Evolutionary conservation across 2,797 vertebrate species (phyloP), one percentile per base, ranked within the genome.

Genomic region (Enteromius treurensis): DNA sequence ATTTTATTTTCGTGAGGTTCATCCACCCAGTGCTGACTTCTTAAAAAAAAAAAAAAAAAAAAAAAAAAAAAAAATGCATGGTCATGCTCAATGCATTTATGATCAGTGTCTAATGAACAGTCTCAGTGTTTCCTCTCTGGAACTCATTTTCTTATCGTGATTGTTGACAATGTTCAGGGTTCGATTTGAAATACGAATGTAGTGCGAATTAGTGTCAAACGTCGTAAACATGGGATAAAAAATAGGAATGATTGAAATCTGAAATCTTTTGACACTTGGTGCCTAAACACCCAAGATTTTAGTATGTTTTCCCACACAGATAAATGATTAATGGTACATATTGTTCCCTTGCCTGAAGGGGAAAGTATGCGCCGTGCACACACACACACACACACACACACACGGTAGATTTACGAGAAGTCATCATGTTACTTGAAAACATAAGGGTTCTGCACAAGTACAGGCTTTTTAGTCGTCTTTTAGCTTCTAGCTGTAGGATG

Each of bases 401-500:
- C 10, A 71, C 1, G 42, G 68, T 70, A 77, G 62, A 65, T 77
- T 49, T 53, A 75, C 34, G 68, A 79, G 34, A 74, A 64, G 45
- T 49, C 51, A 32, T 32, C 37, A 68, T 77, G 68, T 81, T 82
- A 64, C 83, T 83, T 74, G 74, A 81, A 81, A 60, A 68, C 26
- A 23, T 37, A 55, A 80, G 68, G 45, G 69, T 60, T 49, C 45
- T 62, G 55, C 77, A 73, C 77, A 60, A 40, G 34, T 37, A 70
- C 80, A 82, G 62, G 80, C 71, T 64, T 74, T 83, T 26, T 26
- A 26, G 26, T 26, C 53, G 76, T 85, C 80, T 83, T 82, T 86
- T 84, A 87, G 83, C 81, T 86, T 70, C 32, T 88, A 88, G 81
- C 79, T 86, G 83, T 86, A 90, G 87, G 55, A 84, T 37, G 60